Evolutionary conservation across 2,797 vertebrate species (phyloP).

Genomic region (Triplophysa yarkandensis): DNA sequence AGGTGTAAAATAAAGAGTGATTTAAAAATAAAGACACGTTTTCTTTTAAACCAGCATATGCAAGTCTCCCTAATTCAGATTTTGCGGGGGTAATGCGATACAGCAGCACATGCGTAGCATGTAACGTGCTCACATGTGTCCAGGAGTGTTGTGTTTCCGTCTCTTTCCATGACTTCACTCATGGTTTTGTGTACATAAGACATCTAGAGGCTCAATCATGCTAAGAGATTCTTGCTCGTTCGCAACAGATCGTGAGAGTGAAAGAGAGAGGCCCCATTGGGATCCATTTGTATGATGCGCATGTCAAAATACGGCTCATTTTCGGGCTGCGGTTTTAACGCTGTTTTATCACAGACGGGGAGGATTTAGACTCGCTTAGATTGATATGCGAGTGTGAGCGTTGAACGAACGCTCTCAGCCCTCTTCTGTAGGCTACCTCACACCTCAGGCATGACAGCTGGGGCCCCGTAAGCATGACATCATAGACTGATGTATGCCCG

Average conservation of each 20-base stretch:
- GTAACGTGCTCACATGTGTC: background rate
- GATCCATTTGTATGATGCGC: slow-evolving; percentile 29
- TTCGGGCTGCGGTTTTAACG: slow-evolving; percentile 20
- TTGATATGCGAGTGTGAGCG: slow-evolving; percentile 30
- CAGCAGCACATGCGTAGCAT: background rate
- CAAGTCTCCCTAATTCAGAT: slow-evolving; percentile 33
- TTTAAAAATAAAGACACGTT: slow-evolving; percentile 17
- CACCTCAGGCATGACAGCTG: slow-evolving; percentile 80
- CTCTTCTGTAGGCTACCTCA: slow-evolving; percentile 71
- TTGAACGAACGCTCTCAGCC: slow-evolving; percentile 46
- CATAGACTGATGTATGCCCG: slow-evolving; percentile 73
- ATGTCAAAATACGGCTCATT: slow-evolving; percentile 33
- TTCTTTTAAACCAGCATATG: slow-evolving; percentile 5
- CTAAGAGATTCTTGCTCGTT: slow-evolving; percentile 19
- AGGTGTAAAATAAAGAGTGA: slow-evolving; percentile 29
- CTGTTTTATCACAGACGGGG: slow-evolving; percentile 24
- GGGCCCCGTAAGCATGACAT: slow-evolving; percentile 78
- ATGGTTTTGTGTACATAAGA: slow-evolving; percentile 56
- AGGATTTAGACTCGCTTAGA: slow-evolving; percentile 33
- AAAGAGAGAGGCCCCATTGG: slow-evolving; percentile 28
- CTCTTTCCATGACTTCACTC: slow-evolving; percentile 56
- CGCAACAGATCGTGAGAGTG: slow-evolving; percentile 11
- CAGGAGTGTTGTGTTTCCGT: slow-evolving; percentile 48
- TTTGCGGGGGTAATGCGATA: slow-evolving; percentile 48
- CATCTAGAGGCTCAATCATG: slow-evolving; percentile 45